Conservation (phyloP, 2,113 vertebrate genomes). For the Melanocharis versteri region DNA sequence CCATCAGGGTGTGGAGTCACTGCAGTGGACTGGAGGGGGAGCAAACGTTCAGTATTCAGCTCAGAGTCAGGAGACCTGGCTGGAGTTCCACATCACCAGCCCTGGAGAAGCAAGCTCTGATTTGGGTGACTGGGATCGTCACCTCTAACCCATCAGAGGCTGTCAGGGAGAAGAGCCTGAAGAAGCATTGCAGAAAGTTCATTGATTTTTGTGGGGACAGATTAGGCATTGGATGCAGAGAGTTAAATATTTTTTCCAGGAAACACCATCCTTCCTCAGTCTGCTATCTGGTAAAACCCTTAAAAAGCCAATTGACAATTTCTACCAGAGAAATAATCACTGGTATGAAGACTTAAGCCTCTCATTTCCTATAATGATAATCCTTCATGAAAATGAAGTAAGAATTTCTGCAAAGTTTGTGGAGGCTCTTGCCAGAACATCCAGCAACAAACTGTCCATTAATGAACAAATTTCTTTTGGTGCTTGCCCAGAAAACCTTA, state of each 20-base stretch:
- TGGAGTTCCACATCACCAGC: not conserved
- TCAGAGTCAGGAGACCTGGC: not conserved
- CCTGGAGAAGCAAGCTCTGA: not conserved
- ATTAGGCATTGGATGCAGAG: not conserved
- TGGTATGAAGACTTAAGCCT: not conserved
- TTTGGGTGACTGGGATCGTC: not conserved
- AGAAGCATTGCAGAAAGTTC: not conserved
- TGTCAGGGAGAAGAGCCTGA: not conserved
- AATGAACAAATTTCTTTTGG: not conserved
- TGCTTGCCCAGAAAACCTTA: not conserved
- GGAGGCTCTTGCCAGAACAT: not conserved
- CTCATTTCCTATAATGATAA: not conserved
- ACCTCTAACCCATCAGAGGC: not conserved
- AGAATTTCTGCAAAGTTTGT: not conserved
- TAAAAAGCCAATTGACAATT: not conserved
- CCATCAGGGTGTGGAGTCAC: rapidly evolving
- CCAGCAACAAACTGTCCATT: not conserved
- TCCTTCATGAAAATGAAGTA: not conserved
- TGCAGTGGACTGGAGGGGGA: rapidly evolving
- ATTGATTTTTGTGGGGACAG: not conserved
- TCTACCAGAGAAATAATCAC: not conserved
- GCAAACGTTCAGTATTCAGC: rapidly evolving
- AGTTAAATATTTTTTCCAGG: not conserved
- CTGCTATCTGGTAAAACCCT: not conserved
- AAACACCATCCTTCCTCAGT: not conserved